These are phyloP conservation scores for Mesaphorura yosii DNA, from an alignment of 1,140 invertebrate species.

Conservation along the genomic window DNA sequence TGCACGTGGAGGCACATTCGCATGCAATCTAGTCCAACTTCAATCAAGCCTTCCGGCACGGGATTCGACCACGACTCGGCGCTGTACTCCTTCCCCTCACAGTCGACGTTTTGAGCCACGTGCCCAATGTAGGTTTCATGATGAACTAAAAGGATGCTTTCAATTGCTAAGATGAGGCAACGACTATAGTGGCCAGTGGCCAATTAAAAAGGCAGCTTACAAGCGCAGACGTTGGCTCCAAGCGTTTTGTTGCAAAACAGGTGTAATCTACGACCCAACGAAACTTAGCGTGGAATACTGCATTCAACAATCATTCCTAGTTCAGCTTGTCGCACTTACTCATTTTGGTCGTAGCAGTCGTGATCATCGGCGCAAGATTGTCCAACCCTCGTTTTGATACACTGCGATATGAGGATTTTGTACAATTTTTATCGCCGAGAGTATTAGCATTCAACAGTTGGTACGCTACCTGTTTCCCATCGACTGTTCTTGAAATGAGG, in stretches of 20 bases:
- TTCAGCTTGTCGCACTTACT: too few relatives aligned
- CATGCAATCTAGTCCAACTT: constrained; percentile 20
- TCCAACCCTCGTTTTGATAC: constrained; percentile 21
- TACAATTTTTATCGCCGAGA: too few relatives aligned
- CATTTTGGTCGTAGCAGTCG: constrained; percentile 15
- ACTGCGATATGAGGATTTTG: constrained; percentile 18
- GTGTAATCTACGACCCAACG: too few relatives aligned
- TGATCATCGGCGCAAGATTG: constrained; percentile 5
- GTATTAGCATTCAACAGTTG: too few relatives aligned
- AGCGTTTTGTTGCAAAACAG: constrained; percentile 24
- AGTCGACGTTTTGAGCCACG: constrained; percentile 12
- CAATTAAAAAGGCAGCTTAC: constrained; percentile 5
- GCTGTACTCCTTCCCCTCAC: constrained; percentile 18
- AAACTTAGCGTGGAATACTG: too few relatives aligned
- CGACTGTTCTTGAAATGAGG: too few relatives aligned
- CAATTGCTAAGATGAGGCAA: not conserved
- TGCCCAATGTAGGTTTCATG: constrained; percentile 17
- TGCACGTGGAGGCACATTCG: constrained; percentile 17
- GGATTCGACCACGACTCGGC: constrained; percentile 19
- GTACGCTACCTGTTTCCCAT: too few relatives aligned
- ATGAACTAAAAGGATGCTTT: constrained; percentile 8
- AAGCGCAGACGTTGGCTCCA: constrained; percentile 17
- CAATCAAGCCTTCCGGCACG: constrained; percentile 6
- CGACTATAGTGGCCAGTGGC: too few relatives aligned
- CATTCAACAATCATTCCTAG: too few relatives aligned